A percentile compares a stretch with the other conserved stretches of the same genome.
phyloP scores from a whole-genome alignment of 2,113 vertebrate species.

The Macroglossus sobrinus region DNA sequence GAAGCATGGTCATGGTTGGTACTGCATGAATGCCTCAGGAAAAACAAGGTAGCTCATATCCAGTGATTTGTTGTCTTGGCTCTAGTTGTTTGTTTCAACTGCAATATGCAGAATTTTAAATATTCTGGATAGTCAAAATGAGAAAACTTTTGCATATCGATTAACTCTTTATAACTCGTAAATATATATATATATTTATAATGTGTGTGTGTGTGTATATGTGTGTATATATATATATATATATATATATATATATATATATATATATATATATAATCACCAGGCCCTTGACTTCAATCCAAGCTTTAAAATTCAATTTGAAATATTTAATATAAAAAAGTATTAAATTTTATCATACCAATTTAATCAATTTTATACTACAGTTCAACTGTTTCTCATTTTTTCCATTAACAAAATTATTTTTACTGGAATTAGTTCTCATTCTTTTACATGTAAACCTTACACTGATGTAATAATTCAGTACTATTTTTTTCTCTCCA shows the following conservation, averaged over 20 bases:
- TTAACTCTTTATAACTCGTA: not conserved
- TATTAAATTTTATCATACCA: not conserved
- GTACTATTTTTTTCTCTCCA: constrained; percentile 13
- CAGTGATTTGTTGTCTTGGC: not conserved
- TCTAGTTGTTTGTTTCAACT: not conserved
- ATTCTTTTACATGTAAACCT: not conserved
- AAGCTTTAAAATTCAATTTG: constrained; percentile 3
- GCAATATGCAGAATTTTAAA: not conserved
- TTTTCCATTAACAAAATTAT: constrained; percentile 10
- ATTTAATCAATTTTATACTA: not conserved
- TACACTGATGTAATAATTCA: not conserved
- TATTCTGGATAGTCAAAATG: not conserved
- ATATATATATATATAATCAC: not conserved
- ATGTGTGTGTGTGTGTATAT: no score
- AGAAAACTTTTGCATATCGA: not conserved
- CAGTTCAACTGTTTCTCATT: not conserved
- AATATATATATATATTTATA: not conserved
- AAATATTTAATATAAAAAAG: not conserved
- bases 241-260: not conserved
- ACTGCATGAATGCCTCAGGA: not conserved
- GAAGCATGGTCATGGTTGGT: not conserved
- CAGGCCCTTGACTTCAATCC: not conserved
- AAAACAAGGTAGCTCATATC: not conserved
- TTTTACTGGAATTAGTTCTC: constrained; percentile 12
- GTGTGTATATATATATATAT: not conserved